Base-by-base conservation (phyloP, 1,140 invertebrate genomes). In the Trichonephila clavipes region DNA sequence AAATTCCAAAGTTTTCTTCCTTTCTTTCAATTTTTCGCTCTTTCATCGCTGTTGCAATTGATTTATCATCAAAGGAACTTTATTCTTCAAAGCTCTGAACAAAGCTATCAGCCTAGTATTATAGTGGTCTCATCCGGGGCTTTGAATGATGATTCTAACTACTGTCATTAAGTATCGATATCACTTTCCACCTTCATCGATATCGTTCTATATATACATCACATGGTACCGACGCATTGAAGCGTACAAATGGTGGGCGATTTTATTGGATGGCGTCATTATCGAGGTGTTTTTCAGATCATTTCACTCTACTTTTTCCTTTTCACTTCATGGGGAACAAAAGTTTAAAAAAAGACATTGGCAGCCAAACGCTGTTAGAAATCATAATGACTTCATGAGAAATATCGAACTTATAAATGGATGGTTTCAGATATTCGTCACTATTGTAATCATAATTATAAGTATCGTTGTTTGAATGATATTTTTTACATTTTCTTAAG, bases 131-230 rank as follows among this genome's bases (percentile, higher is more conserved):
- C 72, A 77, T 77, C 88, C 66, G 21, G 28, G 24, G 28, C 58
- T 59, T 81, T 90, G 89, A 90, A 90, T 82, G 89, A 90, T 90
- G 89, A 90, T 90, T 90, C 77, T 90, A 90, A 90, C 89, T 62
- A 90, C 72, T 64, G 59, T 90, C 72, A 90, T 90, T 90, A 90
- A 90, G 72, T 82, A 90, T 90, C 89, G 89, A 90, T 90, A 83
- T 82, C 89, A 82, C n/a, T 90, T 58, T 81, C 18, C 72, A 44
- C 69, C 69, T 90, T 24, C 51, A 62, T 61, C 58, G 89, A 81
- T 90, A 90, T 90, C 51, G 69, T 28, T 81, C 89, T 83, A 16
- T 83, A 82, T 90, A 90, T 90, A 90, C 89, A 90, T 90, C 89
- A 82, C 34, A 21, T 82, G 89, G 72, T 77, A 72, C 21, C 69